A percentile compares a stretch with the other conserved stretches of the same genome.
These are phyloP conservation scores for Esox masquinongy DNA, from an alignment of 2,797 vertebrate species.

Conservation along the genomic window DNA sequence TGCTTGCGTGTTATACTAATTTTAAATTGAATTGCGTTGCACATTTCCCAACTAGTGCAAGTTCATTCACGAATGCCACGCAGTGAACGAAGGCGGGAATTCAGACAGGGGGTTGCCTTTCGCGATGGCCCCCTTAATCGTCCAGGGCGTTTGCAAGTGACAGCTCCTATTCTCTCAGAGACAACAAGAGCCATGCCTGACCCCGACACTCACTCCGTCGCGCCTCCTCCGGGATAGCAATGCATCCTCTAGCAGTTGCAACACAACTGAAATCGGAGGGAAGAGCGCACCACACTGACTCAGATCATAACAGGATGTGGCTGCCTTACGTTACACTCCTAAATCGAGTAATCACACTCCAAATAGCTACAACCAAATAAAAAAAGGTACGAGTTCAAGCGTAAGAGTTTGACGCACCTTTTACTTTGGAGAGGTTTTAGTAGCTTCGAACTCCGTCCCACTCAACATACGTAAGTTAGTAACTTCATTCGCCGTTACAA, in stretches of 20 bases:
- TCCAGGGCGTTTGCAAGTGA: slow-evolving; percentile 67
- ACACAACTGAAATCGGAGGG: slow-evolving; percentile 26
- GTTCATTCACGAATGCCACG: slow-evolving; percentile 29
- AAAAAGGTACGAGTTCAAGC: slow-evolving; percentile 35
- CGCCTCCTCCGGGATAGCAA: slow-evolving; percentile 49
- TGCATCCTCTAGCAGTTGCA: slow-evolving; percentile 44
- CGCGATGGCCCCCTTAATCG: slow-evolving; percentile 38
- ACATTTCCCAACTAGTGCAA: slow-evolving; percentile 3
- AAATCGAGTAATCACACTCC: slow-evolving; percentile 44
- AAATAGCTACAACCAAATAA: slow-evolving; percentile 43
- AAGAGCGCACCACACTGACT: slow-evolving; percentile 51
- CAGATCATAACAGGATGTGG: slow-evolving; percentile 79
- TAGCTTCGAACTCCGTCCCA: slow-evolving; percentile 12
- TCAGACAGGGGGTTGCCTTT: slow-evolving; percentile 32
- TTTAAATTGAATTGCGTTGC: not conserved
- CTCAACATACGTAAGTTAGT: slow-evolving; percentile 61
- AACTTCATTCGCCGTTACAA: slow-evolving; percentile 37
- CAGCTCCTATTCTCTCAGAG: slow-evolving; percentile 66
- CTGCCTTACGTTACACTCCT: slow-evolving; percentile 61
- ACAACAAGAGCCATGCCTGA: slow-evolving; percentile 67
- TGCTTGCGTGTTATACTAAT: not conserved
- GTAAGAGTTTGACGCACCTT: slow-evolving; percentile 39
- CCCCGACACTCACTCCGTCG: slow-evolving; percentile 42
- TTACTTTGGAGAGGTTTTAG: slow-evolving; percentile 10
- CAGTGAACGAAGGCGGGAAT: slow-evolving; percentile 45